phyloP scores from a whole-genome alignment of 2,113 vertebrate species.

The Triplophysa tibetana region DNA sequence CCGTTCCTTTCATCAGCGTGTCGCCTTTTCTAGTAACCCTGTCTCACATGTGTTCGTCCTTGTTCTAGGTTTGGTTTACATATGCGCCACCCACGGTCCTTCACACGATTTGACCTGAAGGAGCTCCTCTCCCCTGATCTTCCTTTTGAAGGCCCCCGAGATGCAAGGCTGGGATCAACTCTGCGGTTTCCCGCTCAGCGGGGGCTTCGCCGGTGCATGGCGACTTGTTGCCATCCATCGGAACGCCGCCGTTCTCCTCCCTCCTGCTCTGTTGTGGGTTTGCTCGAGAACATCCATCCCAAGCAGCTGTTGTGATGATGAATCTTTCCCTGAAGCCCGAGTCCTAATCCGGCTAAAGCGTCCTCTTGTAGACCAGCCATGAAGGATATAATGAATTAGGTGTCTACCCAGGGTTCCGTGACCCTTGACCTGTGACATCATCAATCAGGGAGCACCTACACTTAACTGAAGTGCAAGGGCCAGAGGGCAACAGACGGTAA shows the following conservation, averaged over 20 bases:
- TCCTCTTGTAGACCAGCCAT: constrained; percentile 79
- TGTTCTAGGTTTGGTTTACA: constrained; percentile 28
- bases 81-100: constrained; percentile 23
- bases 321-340: constrained; percentile 82
- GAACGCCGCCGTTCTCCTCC: constrained; percentile 31
- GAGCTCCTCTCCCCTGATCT: neutral
- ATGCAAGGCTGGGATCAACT: constrained; percentile 8
- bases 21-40: constrained; percentile 10
- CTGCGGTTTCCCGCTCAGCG: constrained; percentile 23
- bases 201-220: constrained; percentile 11
- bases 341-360: constrained; percentile 74
- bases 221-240: constrained; percentile 24
- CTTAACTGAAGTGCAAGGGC: constrained; percentile 76
- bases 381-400: constrained; percentile 97
- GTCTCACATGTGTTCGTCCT: constrained; percentile 8
- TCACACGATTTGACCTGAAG: constrained; percentile 15
- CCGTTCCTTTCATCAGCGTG: neutral
- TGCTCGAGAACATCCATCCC: constrained; percentile 19
- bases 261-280: constrained; percentile 20
- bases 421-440: constrained; percentile 89
- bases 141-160: constrained; percentile 2
- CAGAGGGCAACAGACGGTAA: constrained; percentile 72
- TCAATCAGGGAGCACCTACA: constrained; percentile 88
- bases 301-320: constrained; percentile 74
- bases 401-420: constrained; percentile 86